A percentile compares a stretch with the other conserved stretches of the same genome.
Conservation (phyloP, 2,888 invertebrate species). For the Arctia plantaginis region DNA sequence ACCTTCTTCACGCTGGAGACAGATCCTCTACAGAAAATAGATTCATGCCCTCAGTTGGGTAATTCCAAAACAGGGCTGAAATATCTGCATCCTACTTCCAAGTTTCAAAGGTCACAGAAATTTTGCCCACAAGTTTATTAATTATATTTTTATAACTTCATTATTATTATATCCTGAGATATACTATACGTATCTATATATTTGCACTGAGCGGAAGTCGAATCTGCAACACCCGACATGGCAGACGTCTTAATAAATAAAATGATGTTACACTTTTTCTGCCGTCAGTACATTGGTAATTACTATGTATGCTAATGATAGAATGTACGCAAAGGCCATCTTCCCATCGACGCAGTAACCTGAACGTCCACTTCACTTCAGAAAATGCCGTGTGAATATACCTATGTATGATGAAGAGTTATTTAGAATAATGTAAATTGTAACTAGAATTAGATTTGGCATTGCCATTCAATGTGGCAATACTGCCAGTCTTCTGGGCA, state of each 20-base stretch:
- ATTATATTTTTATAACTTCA: too few relatives aligned
- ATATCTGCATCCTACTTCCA: not conserved
- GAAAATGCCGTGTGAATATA: constrained; percentile 8
- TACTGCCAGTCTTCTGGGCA: too few relatives aligned
- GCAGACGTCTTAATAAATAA: not conserved
- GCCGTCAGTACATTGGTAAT: constrained; percentile 30
- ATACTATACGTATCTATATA: too few relatives aligned
- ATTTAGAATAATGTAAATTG: constrained; percentile 3
- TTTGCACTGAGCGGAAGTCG: too few relatives aligned
- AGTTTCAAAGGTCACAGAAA: not conserved
- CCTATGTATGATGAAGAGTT: not conserved
- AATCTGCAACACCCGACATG: not conserved
- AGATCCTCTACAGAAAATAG: too few relatives aligned
- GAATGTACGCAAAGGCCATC: constrained; percentile 62
- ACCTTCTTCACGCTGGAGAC: too few relatives aligned
- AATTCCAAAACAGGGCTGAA: not conserved
- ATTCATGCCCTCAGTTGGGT: not conserved
- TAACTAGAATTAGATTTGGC: not conserved
- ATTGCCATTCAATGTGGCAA: too few relatives aligned
- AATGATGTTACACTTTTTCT: constrained; percentile 43
- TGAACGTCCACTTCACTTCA: not conserved
- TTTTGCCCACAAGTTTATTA: too few relatives aligned
- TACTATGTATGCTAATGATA: constrained; percentile 31
- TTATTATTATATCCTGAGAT: too few relatives aligned
- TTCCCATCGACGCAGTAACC: constrained; percentile 57